A percentile compares a stretch with the other conserved stretches of the same genome.
Evolutionary conservation across 2,113 vertebrate species (phyloP).

Genomic region (Romanogobio albipinnatus): DNA sequence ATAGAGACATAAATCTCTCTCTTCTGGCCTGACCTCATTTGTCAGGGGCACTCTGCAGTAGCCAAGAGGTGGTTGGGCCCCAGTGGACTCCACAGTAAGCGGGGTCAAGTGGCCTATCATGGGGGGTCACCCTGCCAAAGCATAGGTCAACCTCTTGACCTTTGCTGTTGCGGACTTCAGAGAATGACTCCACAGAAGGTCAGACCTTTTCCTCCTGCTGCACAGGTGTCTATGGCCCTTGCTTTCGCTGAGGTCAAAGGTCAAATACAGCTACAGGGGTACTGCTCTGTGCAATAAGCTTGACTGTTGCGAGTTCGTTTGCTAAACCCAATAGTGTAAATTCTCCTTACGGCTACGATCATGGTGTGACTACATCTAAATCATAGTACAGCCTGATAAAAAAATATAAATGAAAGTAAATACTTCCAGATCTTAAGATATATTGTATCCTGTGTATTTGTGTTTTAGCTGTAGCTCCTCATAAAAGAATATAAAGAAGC

Average conservation of each 20-base stretch:
- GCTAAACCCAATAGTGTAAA: neutral
- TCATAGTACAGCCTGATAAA: neutral
- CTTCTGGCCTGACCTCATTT: conserved; percentile 71
- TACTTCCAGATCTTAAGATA: neutral
- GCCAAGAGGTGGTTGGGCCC: conserved; percentile 61
- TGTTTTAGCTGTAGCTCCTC: neutral
- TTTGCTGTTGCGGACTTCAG: conserved; percentile 55
- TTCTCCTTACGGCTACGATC: neutral
- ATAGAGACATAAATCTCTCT: conserved; percentile 69
- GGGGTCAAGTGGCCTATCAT: conserved; percentile 77
- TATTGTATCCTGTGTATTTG: neutral
- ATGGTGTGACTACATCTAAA: neutral
- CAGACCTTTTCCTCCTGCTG: conserved; percentile 60
- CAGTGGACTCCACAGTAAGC: conserved; percentile 61
- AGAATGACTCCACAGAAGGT: conserved; percentile 64
- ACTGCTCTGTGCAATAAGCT: conserved; percentile 11
- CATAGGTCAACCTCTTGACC: conserved; percentile 71
- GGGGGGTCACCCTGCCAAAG: conserved; percentile 63
- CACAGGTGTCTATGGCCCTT: conserved; percentile 68
- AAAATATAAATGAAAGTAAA: neutral
- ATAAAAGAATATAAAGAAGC: neutral
- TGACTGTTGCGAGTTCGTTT: neutral
- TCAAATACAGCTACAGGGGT: conserved; percentile 47
- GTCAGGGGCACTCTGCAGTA: conserved; percentile 58
- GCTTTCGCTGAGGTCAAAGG: conserved; percentile 43